Percentiles rank a stretch among this genome's conserved stretches.
Conservation (phyloP, 53 echinoderm and acorn worm genomes). For the Crossaster papposus region DNA sequence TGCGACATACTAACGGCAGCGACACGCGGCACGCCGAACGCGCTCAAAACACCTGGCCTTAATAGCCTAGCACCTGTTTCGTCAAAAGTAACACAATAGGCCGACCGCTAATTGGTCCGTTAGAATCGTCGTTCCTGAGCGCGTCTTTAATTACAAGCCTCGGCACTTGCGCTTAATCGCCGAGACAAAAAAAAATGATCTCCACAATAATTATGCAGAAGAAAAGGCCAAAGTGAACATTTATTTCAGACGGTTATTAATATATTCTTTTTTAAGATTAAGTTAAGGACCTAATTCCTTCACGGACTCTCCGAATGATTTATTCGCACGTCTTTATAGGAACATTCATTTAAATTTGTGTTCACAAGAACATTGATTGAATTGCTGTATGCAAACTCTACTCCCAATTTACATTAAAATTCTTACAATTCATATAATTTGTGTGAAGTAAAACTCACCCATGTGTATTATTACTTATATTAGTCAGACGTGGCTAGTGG, state of each 20-base stretch:
- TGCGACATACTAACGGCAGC: neutral
- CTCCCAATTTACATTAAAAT: too few species aligned
- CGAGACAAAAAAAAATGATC: neutral
- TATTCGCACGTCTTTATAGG: too few species aligned
- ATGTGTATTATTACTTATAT: too few species aligned
- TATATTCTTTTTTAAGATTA: too few species aligned
- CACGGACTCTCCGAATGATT: neutral
- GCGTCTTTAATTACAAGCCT: slow-evolving; percentile 43
- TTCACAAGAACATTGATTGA: too few species aligned
- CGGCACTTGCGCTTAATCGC: neutral
- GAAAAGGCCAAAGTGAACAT: neutral
- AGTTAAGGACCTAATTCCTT: neutral
- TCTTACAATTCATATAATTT: too few species aligned
- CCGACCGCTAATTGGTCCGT: slow-evolving; percentile 45
- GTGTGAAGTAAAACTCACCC: too few species aligned
- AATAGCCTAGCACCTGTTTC: slow-evolving; percentile 53
- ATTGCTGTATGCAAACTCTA: too few species aligned
- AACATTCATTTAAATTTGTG: too few species aligned
- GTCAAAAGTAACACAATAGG: slow-evolving; percentile 58
- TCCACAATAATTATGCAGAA: neutral
- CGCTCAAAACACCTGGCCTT: slow-evolving; percentile 30
- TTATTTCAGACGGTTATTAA: neutral
- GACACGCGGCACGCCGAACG: neutral
- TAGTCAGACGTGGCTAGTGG: too few species aligned
- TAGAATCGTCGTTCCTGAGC: slow-evolving; percentile 27